Conservation (phyloP, 2,113 vertebrate genomes). For the Numenius arquata region DNA sequence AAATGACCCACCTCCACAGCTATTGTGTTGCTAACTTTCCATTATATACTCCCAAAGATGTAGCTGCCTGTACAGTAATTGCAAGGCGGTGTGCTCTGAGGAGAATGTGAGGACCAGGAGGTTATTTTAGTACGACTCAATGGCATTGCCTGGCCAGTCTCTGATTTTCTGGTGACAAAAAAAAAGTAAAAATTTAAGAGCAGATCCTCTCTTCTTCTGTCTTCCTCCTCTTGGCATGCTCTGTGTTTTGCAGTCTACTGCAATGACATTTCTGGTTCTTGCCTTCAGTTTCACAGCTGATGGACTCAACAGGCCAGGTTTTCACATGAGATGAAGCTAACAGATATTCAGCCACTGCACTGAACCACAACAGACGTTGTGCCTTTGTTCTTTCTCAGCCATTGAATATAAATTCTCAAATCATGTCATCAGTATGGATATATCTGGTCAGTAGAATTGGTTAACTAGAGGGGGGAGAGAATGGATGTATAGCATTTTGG, state of each 20-base stretch:
- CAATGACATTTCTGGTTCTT: neutral
- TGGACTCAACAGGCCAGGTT: neutral
- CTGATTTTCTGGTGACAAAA: neutral
- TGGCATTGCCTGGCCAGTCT: neutral
- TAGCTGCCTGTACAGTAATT: neutral
- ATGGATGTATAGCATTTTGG: neutral
- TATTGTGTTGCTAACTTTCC: neutral
- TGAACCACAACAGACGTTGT: neutral
- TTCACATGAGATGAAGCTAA: neutral
- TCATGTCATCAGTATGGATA: neutral
- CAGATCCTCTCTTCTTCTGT: neutral
- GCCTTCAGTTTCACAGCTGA: neutral
- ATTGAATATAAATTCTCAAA: neutral
- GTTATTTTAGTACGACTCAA: neutral
- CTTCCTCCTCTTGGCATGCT: neutral
- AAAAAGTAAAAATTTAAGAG: neutral
- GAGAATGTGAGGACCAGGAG: neutral
- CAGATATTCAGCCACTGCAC: neutral
- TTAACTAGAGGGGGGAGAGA: neutral
- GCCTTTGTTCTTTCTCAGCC: neutral
- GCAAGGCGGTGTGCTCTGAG: neutral
- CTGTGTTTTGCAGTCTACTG: neutral
- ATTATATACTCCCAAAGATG: neutral
- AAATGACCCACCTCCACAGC: neutral
- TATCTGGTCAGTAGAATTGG: neutral